Evolutionary conservation across 2,113 vertebrate species (phyloP), one percentile per base, ranked within the genome.

Genomic region (Sphaerodactylus townsendi): DNA sequence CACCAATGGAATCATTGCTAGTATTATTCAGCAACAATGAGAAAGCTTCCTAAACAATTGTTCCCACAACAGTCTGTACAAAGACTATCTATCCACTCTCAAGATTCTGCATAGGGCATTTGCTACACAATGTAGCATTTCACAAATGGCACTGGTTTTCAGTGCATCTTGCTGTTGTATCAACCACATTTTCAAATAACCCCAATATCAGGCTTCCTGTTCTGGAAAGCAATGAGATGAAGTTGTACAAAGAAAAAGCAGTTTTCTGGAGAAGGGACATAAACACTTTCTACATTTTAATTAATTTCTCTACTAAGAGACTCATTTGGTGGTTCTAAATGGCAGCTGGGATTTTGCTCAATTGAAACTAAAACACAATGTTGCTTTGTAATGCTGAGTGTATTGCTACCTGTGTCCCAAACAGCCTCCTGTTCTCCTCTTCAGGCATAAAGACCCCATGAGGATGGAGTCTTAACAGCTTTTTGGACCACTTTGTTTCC

Each of bases 141-240:
- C 90, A 53, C 80, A 33, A 86, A 66, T 77, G 90, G n/a, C 73
- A 81, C 82, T 93, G 93, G 82, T 92, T 95, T 94, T 82, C 86
- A 91, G 87, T 88, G 83, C 93, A 87, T 90, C 91, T 94, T 93
- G 86, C 92, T 76, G 93, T 94, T 95, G 90, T 95, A 93, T 94
- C 93, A 87, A 91, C 90, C 86, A 88, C 80, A 76, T 93, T 95
- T 95, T 94, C 89, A 85, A 95, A 81, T 88, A 69, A 77, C 76
- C 90, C 87, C 93, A 88, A 94, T 92, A 92, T 94, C 86, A 89
- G 83, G 66, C 87, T 87, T 90, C 92, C 95, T 96, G 95, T 94
- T 94, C 72, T 91, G 70, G 90, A 82, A 94, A 95, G 95, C 93
- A 96, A 95, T 93, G 95, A 93, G 87, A 90, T 87, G 74, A 74